Evolutionary conservation across 2,888 invertebrate genomes (phyloP).

Genomic region (Noctua pronuba): DNA sequence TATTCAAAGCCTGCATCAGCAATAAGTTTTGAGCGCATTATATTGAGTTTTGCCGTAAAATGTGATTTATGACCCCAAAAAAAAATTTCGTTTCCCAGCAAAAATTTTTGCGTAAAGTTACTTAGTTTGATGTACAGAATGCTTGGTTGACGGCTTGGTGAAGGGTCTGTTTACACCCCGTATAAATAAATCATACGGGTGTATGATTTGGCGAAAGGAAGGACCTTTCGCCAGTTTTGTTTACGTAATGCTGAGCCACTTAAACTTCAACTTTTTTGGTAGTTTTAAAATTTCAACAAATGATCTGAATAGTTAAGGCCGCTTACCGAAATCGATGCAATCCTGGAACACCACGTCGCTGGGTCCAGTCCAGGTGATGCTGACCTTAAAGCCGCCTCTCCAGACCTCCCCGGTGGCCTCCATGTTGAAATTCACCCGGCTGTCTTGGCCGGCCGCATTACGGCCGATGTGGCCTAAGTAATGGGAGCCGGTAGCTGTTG

Average conservation of each 20-base stretch:
- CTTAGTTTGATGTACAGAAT: too few species aligned
- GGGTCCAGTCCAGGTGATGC: constrained; percentile 84
- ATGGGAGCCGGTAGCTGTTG: constrained; percentile 68
- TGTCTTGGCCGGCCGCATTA: constrained; percentile 69
- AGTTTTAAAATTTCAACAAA: background rate
- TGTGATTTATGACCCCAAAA: too few species aligned
- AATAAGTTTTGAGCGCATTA: too few species aligned
- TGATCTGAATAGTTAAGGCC: background rate
- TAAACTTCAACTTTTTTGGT: background rate
- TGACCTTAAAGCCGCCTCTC: constrained; percentile 78
- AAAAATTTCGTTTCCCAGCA: too few species aligned
- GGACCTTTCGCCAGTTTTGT: background rate
- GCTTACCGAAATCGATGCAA: constrained; percentile 86
- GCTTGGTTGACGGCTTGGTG: too few species aligned
- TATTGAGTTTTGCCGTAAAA: too few species aligned
- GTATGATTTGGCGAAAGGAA: background rate
- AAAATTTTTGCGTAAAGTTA: too few species aligned
- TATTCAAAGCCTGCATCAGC: too few species aligned
- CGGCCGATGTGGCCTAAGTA: constrained; percentile 81
- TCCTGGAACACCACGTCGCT: constrained; percentile 84
- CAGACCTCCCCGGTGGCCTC: constrained; percentile 69
- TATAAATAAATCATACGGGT: background rate
- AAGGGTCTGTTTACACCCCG: too few species aligned
- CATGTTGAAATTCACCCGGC: constrained; percentile 77
- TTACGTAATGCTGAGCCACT: background rate